Evolutionary conservation across 2,113 vertebrate genomes (phyloP).

Genomic region (Sebastes schlegelii): DNA sequence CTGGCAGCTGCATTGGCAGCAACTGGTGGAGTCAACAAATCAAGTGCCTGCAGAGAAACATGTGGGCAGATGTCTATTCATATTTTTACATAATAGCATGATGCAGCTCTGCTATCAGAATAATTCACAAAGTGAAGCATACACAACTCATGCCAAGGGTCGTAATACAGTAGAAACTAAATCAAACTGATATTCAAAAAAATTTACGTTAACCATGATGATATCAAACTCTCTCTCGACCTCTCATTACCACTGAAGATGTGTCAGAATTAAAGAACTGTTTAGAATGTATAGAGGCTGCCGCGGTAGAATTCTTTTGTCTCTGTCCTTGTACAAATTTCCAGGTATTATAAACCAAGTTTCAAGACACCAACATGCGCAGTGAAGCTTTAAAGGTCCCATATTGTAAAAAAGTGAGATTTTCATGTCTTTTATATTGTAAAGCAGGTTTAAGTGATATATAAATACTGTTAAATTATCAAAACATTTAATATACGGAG

Average conservation of each 20-base stretch:
- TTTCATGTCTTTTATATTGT: too few species aligned
- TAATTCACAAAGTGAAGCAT: neutral
- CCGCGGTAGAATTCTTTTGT: neutral
- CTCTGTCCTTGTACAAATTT: neutral
- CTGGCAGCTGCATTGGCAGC: conserved; percentile 88
- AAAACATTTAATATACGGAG: too few species aligned
- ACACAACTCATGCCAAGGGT: neutral
- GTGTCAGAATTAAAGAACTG: neutral
- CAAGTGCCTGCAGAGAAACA: conserved; percentile 86
- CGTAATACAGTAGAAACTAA: neutral
- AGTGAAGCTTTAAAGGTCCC: neutral
- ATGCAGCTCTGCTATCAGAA: neutral
- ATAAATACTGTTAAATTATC: too few species aligned
- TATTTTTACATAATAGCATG: neutral
- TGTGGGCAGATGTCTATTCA: neutral
- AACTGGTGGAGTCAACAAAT: conserved; percentile 91
- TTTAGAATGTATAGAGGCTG: neutral
- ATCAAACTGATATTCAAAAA: neutral
- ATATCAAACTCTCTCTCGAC: neutral
- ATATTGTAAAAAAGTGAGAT: too few species aligned
- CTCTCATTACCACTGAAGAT: neutral
- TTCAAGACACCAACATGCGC: neutral
- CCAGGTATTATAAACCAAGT: neutral
- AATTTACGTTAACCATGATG: neutral
- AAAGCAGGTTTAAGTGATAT: too few species aligned